These are phyloP conservation scores for Adelognathus sp. DNA, from an alignment of 2,888 invertebrate species.

Conservation along the genomic window DNA sequence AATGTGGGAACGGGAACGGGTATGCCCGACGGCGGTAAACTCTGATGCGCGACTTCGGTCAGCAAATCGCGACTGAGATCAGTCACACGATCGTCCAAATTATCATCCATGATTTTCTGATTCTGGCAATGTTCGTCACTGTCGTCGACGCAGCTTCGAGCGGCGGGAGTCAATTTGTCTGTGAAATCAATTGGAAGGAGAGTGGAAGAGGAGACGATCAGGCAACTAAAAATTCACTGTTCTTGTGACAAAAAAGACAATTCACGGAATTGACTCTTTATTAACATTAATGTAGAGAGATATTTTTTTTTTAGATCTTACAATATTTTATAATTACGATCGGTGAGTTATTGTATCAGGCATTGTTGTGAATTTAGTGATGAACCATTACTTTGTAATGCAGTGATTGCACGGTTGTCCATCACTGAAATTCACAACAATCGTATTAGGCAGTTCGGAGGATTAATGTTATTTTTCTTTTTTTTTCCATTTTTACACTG, in stretches of 20 bases:
- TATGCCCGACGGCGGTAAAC: slow-evolving; percentile 75
- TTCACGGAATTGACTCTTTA: slow-evolving; percentile 6
- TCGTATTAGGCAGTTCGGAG: slow-evolving; percentile 18
- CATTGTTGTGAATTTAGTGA: too few species aligned
- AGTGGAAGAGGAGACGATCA: neutral
- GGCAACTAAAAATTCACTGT: neutral
- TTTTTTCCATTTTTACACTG: slow-evolving; percentile 34
- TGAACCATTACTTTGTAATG: too few species aligned
- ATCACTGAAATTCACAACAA: too few species aligned
- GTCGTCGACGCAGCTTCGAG: slow-evolving; percentile 34
- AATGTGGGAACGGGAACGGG: slow-evolving; percentile 66
- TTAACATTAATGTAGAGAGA: slow-evolving; percentile 16
- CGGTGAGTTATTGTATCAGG: neutral
- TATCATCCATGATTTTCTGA: slow-evolving; percentile 34
- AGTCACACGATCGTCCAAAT: slow-evolving; percentile 63
- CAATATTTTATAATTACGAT: neutral
- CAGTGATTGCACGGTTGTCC: too few species aligned
- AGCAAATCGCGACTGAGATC: slow-evolving; percentile 71
- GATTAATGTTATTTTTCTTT: slow-evolving; percentile 15
- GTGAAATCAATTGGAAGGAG: slow-evolving; percentile 40
- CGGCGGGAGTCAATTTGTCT: slow-evolving; percentile 64
- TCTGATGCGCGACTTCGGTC: slow-evolving; percentile 76
- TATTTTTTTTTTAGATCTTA: neutral
- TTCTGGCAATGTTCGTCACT: slow-evolving; percentile 15
- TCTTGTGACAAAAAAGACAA: neutral